A percentile compares a stretch with the other conserved stretches of the same genome.
Evolutionary conservation across 1,140 invertebrate genomes (phyloP).

Genomic region (Meloidogyne hapla): DNA sequence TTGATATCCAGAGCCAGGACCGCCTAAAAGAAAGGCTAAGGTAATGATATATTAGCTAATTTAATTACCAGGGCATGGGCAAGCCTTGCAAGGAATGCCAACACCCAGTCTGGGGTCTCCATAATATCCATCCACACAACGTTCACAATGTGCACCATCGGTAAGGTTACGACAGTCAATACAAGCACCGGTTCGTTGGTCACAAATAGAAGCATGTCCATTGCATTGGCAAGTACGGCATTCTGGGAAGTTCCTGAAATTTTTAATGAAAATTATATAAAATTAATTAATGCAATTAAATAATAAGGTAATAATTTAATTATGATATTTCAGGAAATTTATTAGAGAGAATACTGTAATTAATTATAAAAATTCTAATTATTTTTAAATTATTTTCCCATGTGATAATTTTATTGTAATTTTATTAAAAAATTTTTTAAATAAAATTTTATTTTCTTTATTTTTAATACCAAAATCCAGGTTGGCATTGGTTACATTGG

Average conservation of each 20-base stretch:
- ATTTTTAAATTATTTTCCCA: too few relatives aligned
- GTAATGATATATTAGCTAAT: too few relatives aligned
- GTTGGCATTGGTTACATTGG: conserved; percentile 88
- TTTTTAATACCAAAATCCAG: conserved; percentile 78
- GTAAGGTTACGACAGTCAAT: conserved; percentile 83
- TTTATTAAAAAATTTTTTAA: too few relatives aligned
- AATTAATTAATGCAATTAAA: not conserved
- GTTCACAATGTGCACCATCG: conserved; percentile 82
- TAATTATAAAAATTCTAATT: too few relatives aligned
- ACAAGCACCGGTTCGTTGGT: conserved; percentile 86
- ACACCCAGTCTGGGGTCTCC: conserved; percentile 85
- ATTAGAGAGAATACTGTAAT: too few relatives aligned
- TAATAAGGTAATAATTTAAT: too few relatives aligned
- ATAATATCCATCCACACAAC: conserved; percentile 85
- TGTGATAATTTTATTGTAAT: too few relatives aligned
- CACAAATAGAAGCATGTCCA: conserved; percentile 89
- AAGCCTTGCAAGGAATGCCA: conserved; percentile 85
- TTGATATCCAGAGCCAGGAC: conserved; percentile 75
- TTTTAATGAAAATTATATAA: too few relatives aligned
- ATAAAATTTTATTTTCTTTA: too few relatives aligned
- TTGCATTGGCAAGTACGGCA: conserved; percentile 93
- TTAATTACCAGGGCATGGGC: conserved; percentile 79
- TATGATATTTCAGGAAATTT: too few relatives aligned
- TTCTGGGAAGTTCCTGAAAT: conserved; percentile 77
- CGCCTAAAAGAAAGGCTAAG: conserved; percentile 65